Evolutionary conservation across 2,113 vertebrate species (phyloP).

Genomic region (Physeter macrocephalus): DNA sequence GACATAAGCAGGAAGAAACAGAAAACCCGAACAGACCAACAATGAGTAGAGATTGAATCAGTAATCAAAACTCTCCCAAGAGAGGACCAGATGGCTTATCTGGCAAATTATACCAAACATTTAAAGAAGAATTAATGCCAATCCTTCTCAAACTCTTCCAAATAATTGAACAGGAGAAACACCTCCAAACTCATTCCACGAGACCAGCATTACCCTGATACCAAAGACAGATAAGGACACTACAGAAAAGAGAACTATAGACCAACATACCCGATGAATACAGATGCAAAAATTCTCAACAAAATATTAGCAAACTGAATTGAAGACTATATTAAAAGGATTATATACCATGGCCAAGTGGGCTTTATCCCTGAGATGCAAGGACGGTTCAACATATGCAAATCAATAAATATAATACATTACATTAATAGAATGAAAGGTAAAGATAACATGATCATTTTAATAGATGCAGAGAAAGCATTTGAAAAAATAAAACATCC

Average conservation of each 20-base stretch:
- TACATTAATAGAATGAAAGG: background rate
- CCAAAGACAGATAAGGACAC: background rate
- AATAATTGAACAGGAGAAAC: background rate
- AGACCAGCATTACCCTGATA: background rate
- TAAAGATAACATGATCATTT: background rate
- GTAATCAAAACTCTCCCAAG: background rate
- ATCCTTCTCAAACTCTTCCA: background rate
- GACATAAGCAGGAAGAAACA: background rate
- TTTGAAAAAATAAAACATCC: background rate
- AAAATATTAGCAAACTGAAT: background rate
- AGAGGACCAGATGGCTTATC: background rate
- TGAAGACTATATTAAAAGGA: background rate
- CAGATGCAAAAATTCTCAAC: background rate
- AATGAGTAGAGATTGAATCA: background rate
- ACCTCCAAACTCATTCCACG: background rate
- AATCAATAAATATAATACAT: background rate
- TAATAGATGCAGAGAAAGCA: background rate
- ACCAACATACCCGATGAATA: background rate
- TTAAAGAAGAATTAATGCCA: background rate
- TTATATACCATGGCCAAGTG: background rate
- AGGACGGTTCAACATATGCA: background rate
- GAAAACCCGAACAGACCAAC: background rate
- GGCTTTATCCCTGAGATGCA: background rate
- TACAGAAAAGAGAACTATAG: background rate
- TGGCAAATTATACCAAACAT: background rate